Conservation (phyloP, 2,113 vertebrate species). For the Pampusana beccarii region DNA sequence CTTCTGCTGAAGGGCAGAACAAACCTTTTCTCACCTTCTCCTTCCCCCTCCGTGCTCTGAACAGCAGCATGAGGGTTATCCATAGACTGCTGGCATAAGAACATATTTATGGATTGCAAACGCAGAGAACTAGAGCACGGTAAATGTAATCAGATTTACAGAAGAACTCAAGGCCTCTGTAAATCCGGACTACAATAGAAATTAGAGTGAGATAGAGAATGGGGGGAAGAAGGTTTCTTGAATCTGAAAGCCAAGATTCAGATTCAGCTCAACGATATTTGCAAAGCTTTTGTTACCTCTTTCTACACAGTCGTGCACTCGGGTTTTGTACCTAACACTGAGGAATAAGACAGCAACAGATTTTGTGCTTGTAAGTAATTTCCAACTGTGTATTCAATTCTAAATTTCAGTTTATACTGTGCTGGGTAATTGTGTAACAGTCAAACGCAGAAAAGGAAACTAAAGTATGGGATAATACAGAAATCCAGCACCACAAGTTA, state of each 20-base stretch:
- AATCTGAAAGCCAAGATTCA: conserved; percentile 5
- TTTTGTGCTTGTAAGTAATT: conserved; percentile 46
- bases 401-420: background rate
- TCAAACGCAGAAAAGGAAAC: background rate
- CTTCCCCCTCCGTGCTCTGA: background rate
- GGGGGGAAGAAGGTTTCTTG: background rate
- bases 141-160: background rate
- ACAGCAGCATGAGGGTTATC: background rate
- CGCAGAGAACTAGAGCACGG: background rate
- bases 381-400: conserved; percentile 5
- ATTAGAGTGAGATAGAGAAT: background rate
- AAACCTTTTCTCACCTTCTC: accelerated
- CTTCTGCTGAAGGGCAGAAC: background rate
- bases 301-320: background rate
- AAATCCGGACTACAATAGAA: background rate
- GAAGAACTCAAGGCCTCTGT: background rate
- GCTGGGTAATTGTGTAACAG: background rate
- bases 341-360: conserved; percentile 2
- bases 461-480: background rate
- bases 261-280: background rate
- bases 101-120: background rate
- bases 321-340: background rate
- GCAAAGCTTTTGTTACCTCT: conserved; percentile 1
- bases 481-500: background rate
- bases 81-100: background rate